Conservation (phyloP, 2,888 invertebrate genomes). For the Dugesia japonica region DNA sequence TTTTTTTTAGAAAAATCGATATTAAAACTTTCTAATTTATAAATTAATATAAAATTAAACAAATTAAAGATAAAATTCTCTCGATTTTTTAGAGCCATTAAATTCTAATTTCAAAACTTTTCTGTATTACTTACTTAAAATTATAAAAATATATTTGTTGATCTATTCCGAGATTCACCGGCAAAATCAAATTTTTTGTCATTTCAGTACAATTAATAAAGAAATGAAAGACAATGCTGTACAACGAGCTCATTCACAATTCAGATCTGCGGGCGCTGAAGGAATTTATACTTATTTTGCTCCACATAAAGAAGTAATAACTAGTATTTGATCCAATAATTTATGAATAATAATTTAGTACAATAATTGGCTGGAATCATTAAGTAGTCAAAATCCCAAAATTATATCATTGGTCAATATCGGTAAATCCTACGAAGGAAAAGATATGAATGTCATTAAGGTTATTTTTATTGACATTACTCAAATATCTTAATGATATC, state of each 20-base stretch:
- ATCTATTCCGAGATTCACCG: no score
- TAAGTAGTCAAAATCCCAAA: background rate
- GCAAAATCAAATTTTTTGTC: no score
- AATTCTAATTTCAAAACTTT: no score
- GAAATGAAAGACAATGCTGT: background rate
- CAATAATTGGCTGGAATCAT: background rate
- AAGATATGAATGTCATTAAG: background rate
- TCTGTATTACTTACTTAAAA: no score
- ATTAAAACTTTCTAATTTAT: no score
- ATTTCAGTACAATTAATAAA: background rate
- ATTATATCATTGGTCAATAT: background rate
- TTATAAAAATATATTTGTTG: no score
- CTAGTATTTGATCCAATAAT: no score
- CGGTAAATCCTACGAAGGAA: background rate
- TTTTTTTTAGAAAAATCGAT: no score
- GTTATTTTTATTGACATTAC: no score
- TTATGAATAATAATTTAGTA: background rate
- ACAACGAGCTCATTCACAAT: background rate
- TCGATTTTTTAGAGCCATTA: no score
- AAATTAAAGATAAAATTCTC: no score
- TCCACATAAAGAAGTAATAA: background rate
- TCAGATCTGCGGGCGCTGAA: background rate
- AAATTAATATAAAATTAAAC: no score
- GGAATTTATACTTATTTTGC: background rate
- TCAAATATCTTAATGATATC: background rate